Conservation (phyloP, 2,888 invertebrate species). For the Ennomos fuscantarius region DNA sequence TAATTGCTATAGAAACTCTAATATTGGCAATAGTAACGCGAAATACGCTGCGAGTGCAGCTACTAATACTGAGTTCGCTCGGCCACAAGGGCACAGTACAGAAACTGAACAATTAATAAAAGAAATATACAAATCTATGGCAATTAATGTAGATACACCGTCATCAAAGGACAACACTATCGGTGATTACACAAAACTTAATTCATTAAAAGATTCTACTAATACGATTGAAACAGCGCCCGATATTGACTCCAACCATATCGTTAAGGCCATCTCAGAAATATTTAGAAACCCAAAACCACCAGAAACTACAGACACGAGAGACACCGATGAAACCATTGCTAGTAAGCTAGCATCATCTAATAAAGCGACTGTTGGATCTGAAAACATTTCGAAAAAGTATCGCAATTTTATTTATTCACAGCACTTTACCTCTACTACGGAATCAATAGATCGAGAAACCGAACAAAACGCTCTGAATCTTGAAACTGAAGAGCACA, state of each 20-base stretch:
- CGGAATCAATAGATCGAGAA: constrained; percentile 14
- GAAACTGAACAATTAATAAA: constrained; percentile 73
- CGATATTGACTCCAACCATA: constrained; percentile 32
- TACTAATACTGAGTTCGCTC: constrained; percentile 60
- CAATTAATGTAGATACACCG: constrained; percentile 52
- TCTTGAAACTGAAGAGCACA: constrained; percentile 23
- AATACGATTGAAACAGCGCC: constrained; percentile 36
- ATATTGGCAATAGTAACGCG: constrained; percentile 11
- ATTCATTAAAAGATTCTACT: constrained; percentile 1
- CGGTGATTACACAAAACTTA: constrained; percentile 4
- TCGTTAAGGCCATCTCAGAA: constrained; percentile 47
- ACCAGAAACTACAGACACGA: constrained; percentile 41
- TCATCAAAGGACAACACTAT: constrained; percentile 18
- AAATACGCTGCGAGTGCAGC: constrained; percentile 45
- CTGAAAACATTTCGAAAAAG: constrained; percentile 28
- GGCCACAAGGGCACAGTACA: constrained; percentile 45
- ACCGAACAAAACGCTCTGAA: constrained; percentile 16
- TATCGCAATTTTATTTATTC: constrained; percentile 17
- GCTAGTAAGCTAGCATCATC: constrained; percentile 40
- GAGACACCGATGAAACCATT: constrained; percentile 33
- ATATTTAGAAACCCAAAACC: constrained; percentile 46
- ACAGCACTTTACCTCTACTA: constrained; percentile 5
- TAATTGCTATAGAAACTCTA: constrained; percentile 51
- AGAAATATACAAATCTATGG: constrained; percentile 76
- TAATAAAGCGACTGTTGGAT: constrained; percentile 31